Base-by-base conservation (phyloP, 1,140 invertebrate species). In the Apocrypta bakeri region DNA sequence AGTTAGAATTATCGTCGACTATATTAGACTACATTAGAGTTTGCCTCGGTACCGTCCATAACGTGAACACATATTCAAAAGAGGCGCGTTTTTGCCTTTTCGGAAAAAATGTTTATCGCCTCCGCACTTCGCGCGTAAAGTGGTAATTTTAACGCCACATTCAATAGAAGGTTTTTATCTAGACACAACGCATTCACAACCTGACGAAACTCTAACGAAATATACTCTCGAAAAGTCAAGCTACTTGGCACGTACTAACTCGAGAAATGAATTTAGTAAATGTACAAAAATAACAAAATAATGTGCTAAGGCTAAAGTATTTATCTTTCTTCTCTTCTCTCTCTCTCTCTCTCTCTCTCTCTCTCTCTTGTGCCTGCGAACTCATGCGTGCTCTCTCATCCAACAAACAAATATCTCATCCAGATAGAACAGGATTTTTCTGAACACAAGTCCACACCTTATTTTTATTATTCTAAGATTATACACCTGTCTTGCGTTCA, bases 351-450 rank as follows among this genome's bases (percentile, higher is more conserved):
- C 9, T 37, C 3, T 56, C 21, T 37, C 9, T 37, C 33, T 9
- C 3, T 56, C 21, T 64, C n/a, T 27, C 17, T 4, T 68, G 33
- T 21, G 7, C 33, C 1, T 25, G 25, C 2, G 61, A 37, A 9
- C 33, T 37, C 33, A 9, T 42, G 33, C 24, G 7, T 12, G 1
- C 25, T 8, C 11, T 17, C 40, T 4, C 48, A 6, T 0, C 7
- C 4, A 6, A 4, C 21, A 56, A n/a, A 56, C 48, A 56, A 56
- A 42, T 56, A 56, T 56, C 14, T 21, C n/a, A 72, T 72, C 69
- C 69, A 42, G 69, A 72, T 42, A 72, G 31, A 72, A 40, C 69
- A 72, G 24, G 69, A 37, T 72, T 72, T 66, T 66, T 66, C 27
- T 66, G 27, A 12, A 27, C 24, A 4, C 25, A 11, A n/a, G 21